A percentile compares a stretch with the other conserved stretches of the same genome.
Evolutionary conservation across 2,113 vertebrate genomes (phyloP).

Genomic region (Psammodynastes pulverulentus): DNA sequence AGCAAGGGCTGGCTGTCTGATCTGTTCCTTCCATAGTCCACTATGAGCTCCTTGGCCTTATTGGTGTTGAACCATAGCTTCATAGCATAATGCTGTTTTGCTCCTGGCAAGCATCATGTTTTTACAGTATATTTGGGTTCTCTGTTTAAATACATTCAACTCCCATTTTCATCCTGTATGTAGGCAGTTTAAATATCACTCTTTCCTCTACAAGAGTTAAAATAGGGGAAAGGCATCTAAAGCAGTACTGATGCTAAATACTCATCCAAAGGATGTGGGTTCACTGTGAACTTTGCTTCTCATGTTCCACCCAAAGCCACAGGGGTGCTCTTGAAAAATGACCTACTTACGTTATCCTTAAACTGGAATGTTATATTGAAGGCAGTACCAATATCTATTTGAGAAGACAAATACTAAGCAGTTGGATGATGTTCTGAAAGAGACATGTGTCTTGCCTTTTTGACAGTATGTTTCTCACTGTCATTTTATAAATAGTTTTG

Average conservation of each 20-base stretch:
- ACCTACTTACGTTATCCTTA: neutral
- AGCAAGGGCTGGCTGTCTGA: too few relatives aligned
- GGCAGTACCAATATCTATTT: neutral
- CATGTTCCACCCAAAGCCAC: neutral
- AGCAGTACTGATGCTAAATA: neutral
- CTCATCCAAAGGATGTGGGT: neutral
- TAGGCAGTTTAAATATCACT: conserved; percentile 2
- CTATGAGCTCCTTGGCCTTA: too few relatives aligned
- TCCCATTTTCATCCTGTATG: neutral
- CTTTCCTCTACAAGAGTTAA: conserved; percentile 14
- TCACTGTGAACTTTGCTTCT: neutral
- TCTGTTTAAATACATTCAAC: conserved; percentile 7
- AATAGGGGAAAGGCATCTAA: conserved; percentile 4
- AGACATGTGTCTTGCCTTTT: neutral
- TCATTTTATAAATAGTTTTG: conserved; percentile 4
- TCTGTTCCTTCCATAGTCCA: too few relatives aligned
- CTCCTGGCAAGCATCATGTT: conserved; percentile 28
- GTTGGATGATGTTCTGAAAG: neutral
- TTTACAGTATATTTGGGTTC: conserved; percentile 22
- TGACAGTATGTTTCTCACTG: neutral
- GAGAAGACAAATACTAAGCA: neutral
- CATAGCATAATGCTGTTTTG: conserved; percentile 40
- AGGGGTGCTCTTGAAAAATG: neutral
- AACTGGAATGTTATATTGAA: neutral
- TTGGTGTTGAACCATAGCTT: too few relatives aligned